Evolutionary conservation across 2,113 vertebrate species (phyloP), one percentile per base, ranked within the genome.

Genomic region (Cochlearius cochlearius): DNA sequence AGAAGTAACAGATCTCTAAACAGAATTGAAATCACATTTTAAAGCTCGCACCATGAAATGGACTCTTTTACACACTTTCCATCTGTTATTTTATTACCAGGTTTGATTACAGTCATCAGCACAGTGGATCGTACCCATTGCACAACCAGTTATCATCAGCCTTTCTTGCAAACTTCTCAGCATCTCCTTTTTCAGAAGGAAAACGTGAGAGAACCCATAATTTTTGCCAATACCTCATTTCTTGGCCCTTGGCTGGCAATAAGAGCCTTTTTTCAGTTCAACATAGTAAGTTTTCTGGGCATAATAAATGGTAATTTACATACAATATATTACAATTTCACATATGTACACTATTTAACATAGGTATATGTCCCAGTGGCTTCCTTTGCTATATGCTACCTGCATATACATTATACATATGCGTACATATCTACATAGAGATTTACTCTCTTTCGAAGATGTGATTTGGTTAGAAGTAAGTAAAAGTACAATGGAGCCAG

Each of bases 51-150:
- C 41, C 32, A 73, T 34, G 7, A 85, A 87, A 69, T 16, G 4
- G 11, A 78, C 26, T 62, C 19, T 50, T 94, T 87, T 82, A 25
- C 45, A 66, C 18, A 8, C 29, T 78, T 91, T 77, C 64, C 29
- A 34, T 63, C n/a, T 66, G 34, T 81, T 77, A 49, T 85, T 95
- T 97, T 94, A 95, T 95, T 87, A 82, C 7, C 15, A 58, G 32
- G 11, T 75, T 91, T 85, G 76, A 91, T 92, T 94, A 89, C 58
- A 89, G 53, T 1, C 12, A 84, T 34, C 86, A 78, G 62, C 64
- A 66, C 49, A 78, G 68, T 72, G 17, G n/a, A 58, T 66, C 50
- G 29, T 15, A 77, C 10, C 26, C 30, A 16, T 22, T n/a, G n/a
- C 20, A 83, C 47, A 59, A 13, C 3, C 12, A 71, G 20, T 66